A percentile compares a stretch with the other conserved stretches of the same genome.
These are phyloP conservation scores for Cyprinella venusta DNA, from an alignment of 2,797 vertebrate genomes.

Conservation along the genomic window DNA sequence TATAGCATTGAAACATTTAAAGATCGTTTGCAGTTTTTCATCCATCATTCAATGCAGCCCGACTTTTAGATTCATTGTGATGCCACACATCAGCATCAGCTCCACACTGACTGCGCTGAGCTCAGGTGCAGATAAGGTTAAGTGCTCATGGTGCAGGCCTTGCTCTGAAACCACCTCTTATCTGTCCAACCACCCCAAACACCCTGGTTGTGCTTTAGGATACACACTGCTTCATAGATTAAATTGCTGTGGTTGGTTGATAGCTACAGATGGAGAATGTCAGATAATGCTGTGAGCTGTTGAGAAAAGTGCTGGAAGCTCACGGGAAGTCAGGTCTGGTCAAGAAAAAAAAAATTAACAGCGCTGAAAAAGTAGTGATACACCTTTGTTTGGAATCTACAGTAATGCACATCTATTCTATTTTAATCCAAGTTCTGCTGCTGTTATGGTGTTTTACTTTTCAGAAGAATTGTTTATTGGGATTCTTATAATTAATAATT, in stretches of 20 bases:
- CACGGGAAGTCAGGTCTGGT: conserved; percentile 11
- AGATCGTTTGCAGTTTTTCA: not conserved
- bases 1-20: not conserved
- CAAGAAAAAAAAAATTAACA: not conserved
- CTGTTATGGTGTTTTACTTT: not conserved
- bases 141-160: conserved; percentile 3
- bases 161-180: conserved; percentile 21
- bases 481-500: not conserved
- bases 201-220: conserved; percentile 13
- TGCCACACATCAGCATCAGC: not conserved
- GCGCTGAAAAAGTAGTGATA: not conserved
- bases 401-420: not conserved
- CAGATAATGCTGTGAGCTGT: conserved; percentile 33
- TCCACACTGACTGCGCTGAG: not conserved
- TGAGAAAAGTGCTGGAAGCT: conserved; percentile 1
- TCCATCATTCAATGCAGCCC: not conserved
- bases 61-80: not conserved
- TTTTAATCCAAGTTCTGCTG: not conserved
- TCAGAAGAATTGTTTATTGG: not conserved
- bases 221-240: conserved; percentile 20
- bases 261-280: conserved; percentile 28
- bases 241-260: conserved; percentile 25
- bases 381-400: conserved; percentile 1
- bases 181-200: conserved; percentile 4
- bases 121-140: conserved; percentile 30